A percentile compares a stretch with the other conserved stretches of the same genome.
These are phyloP conservation scores for Drosophila rellima DNA, from an alignment of 2,888 invertebrate species.

Conservation along the genomic window DNA sequence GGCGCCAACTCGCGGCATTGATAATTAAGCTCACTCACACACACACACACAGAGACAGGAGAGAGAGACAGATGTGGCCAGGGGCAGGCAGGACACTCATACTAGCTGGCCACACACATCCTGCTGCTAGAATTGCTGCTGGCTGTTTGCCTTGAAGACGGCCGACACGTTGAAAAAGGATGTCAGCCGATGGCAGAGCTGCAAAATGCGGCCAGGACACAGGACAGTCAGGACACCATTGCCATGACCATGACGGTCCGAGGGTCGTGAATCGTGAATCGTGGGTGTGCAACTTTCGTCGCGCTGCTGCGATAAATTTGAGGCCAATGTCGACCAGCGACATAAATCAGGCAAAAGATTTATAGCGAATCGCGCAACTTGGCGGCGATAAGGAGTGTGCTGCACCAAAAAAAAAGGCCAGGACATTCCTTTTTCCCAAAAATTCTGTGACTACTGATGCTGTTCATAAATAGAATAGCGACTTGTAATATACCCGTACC, in stretches of 20 bases:
- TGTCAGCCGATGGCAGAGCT: conserved; percentile 56
- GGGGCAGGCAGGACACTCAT: conserved; percentile 8
- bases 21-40: conserved; percentile 74
- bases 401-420: conserved; percentile 7
- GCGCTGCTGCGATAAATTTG: conserved; percentile 71
- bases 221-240: conserved; percentile 42
- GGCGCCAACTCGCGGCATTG: conserved; percentile 65
- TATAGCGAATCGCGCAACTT: conserved; percentile 78
- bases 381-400: conserved; percentile 61
- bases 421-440: conserved; percentile 11
- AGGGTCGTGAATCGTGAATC: conserved; percentile 16
- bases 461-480: conserved; percentile 18
- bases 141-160: conserved; percentile 70
- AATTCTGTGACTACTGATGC: conserved; percentile 15
- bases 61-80: conserved; percentile 28
- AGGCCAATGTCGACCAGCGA: conserved; percentile 75
- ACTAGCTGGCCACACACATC: conserved; percentile 28
- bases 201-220: conserved; percentile 44
- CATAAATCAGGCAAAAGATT: conserved; percentile 81
- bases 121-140: conserved; percentile 23
- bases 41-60: conserved; percentile 43
- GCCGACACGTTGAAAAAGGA: conserved; percentile 67
- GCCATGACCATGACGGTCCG: conserved; percentile 17
- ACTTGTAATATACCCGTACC: conserved; percentile 20
- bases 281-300: conserved; percentile 63